phyloP scores from a whole-genome alignment of 2,888 invertebrate species.

The Drosophila siamana region DNA sequence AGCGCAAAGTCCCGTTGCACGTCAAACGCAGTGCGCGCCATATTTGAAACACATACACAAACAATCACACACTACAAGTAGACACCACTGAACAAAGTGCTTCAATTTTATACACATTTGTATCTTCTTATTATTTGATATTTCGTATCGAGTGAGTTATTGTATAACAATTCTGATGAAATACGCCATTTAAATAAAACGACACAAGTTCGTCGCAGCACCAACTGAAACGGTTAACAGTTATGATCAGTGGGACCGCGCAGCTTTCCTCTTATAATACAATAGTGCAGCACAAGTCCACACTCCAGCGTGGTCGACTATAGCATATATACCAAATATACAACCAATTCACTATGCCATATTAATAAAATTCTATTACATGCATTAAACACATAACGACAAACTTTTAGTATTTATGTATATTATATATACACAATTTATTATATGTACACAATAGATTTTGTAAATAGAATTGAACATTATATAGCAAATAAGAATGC shows the following conservation, averaged over 20 bases:
- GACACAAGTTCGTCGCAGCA: neutral
- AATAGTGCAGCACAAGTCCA: no score
- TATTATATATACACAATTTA: no score
- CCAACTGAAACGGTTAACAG: neutral
- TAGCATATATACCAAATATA: no score
- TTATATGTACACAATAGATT: no score
- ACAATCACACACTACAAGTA: neutral
- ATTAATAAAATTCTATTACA: no score
- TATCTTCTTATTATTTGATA: neutral
- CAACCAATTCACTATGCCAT: no score
- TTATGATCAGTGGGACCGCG: neutral
- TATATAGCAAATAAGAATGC: no score
- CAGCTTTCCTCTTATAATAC: no score
- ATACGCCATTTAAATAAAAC: neutral
- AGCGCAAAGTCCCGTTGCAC: conserved; percentile 80
- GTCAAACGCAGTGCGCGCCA: conserved; percentile 66
- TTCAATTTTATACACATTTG: neutral
- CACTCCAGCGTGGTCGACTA: no score
- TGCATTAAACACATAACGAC: no score
- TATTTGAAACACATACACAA: conserved; percentile 4
- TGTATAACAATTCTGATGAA: neutral
- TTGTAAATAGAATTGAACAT: no score
- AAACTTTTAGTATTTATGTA: no score
- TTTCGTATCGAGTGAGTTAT: neutral
- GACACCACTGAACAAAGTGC: neutral